These are phyloP conservation scores for Pseudachorutes palmiensis DNA, from an alignment of 1,140 invertebrate species.

Conservation along the genomic window DNA sequence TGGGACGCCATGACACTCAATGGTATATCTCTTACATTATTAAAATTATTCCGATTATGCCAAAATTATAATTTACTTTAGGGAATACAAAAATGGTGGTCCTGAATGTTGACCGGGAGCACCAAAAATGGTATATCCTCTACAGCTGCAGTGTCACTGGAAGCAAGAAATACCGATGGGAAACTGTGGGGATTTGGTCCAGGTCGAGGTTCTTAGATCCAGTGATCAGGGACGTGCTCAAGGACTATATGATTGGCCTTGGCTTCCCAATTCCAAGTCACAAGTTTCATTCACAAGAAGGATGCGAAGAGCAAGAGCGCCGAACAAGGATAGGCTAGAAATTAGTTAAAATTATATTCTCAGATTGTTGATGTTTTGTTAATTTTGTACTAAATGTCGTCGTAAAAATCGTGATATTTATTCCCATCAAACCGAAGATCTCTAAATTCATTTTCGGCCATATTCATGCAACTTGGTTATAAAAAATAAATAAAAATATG, in stretches of 20 bases:
- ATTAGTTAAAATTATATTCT: no score
- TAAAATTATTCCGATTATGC: no score
- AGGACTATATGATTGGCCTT: constrained; percentile 2
- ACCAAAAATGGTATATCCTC: not conserved
- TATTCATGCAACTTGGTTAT: no score
- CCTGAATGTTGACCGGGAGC: not conserved
- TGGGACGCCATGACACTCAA: constrained; percentile 9
- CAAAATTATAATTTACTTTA: no score
- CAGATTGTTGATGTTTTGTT: no score
- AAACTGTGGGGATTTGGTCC: constrained; percentile 8
- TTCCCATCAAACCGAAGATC: no score
- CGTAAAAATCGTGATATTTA: no score
- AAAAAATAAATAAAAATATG: no score
- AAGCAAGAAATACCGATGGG: constrained; percentile 6
- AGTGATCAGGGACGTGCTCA: not conserved
- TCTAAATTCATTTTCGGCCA: no score
- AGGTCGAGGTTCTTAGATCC: not conserved
- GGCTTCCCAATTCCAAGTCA: not conserved
- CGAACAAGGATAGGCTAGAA: no score
- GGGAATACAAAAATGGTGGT: constrained; percentile 11
- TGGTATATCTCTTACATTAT: not conserved
- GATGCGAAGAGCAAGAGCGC: not conserved
- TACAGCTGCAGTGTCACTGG: constrained; percentile 10
- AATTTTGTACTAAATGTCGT: no score
- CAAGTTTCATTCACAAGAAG: constrained; percentile 9